Evolutionary conservation across 64 coral and sea anemone genomes (phyloP), one percentile per base, ranked within the genome.

Genomic region (Montipora efflorescens): DNA sequence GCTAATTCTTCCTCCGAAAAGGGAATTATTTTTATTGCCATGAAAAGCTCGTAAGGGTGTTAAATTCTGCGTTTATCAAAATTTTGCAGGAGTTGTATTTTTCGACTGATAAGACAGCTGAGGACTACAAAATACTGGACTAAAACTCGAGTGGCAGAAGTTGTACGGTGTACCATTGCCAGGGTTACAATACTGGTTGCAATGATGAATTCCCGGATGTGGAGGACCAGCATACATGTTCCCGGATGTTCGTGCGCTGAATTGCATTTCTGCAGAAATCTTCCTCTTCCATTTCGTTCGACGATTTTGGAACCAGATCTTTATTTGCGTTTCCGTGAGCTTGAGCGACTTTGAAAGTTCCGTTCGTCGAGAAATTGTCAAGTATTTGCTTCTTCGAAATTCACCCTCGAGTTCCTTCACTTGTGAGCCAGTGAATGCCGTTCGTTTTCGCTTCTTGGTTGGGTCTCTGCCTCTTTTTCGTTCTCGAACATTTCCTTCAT

Each of bases 281-380:
- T 96, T 99, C 66, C 98, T 82, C 52, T 99, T 99, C 98, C 98
- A 99, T 77, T 99, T 99, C 2, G 98, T 99, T 51, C 98, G 79
- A 53, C 98, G 88, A 68, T 99, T 99, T 73, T 99, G 98, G 45
- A 99, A 99, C 98, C 98, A 99, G 77, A 99, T 99, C 75, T 99
- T 99, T 67, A 99, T 99, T 79, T 99, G 98, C 8, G 98, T 99
- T 83, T 99, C 98, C 2, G 98, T 99, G 16, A 99, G 90, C 72
- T 77, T 96, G 55, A 99, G 74, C 8, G 98, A 96, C 70, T 96
- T 99, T 16, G 98, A 96, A 88, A 99, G 92, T 79, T 99, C 98
- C 79, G 96, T 96, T 92, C 98, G 81, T 75, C 98, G 85, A 62
- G 94, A 99, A 44, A 99, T 95, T n/a, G 92, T 99, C 6, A 99